Percentiles rank a stretch among this genome's conserved stretches.
These are phyloP conservation scores for Hemichromis elongatus DNA, from an alignment of 2,113 vertebrate genomes.

Conservation along the genomic window DNA sequence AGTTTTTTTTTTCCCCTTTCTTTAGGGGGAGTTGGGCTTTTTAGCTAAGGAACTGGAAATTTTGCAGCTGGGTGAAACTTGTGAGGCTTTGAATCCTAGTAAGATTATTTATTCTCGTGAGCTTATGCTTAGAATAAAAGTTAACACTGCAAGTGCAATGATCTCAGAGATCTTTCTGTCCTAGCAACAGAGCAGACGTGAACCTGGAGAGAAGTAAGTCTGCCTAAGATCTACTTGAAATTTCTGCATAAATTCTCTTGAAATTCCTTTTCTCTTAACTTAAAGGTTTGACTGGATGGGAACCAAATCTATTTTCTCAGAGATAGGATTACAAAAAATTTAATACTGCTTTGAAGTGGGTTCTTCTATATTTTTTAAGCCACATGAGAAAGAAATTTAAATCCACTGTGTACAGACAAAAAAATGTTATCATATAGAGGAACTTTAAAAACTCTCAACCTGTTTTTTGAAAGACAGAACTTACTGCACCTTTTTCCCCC, in stretches of 20 bases:
- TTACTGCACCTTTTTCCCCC: not conserved
- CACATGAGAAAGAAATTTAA: not conserved
- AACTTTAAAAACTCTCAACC: not conserved
- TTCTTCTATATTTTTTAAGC: not conserved
- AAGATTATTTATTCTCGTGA: not conserved
- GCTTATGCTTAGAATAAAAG: not conserved
- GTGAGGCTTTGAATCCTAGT: not conserved
- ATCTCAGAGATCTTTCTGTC: not conserved
- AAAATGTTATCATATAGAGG: not conserved
- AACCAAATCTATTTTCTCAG: not conserved
- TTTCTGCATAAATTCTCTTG: not conserved
- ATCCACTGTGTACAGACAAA: not conserved
- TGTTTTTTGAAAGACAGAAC: not conserved
- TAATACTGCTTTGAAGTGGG: accelerated
- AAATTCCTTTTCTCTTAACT: not conserved
- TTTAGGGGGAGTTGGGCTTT: not conserved
- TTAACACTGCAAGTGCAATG: not conserved
- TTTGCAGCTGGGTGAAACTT: not conserved
- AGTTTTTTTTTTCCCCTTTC: not conserved
- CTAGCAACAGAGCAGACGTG: not conserved
- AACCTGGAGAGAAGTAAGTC: not conserved
- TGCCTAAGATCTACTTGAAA: not conserved
- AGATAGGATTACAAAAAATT: not conserved
- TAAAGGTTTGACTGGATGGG: not conserved
- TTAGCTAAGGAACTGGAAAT: not conserved